A percentile compares a stretch with the other conserved stretches of the same genome.
Conservation (phyloP, 1,140 invertebrate genomes). For the Drosophila biarmipes region DNA sequence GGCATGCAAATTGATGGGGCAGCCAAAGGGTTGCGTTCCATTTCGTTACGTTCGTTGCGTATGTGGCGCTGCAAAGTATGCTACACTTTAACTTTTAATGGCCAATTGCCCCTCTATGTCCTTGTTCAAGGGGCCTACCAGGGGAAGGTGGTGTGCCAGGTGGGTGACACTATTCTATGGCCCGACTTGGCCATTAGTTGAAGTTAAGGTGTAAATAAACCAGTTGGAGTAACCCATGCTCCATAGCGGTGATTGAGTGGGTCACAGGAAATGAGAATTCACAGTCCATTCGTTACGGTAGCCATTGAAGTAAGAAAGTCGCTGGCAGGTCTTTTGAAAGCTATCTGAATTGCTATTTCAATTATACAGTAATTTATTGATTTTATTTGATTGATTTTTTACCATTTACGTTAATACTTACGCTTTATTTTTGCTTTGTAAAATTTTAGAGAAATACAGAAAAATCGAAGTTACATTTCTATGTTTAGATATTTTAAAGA, state of each 20-base stretch:
- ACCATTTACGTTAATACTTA: no score
- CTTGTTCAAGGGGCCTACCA: no score
- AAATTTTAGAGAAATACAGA: no score
- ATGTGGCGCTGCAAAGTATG: slow-evolving; percentile 56
- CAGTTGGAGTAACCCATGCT: slow-evolving; percentile 20
- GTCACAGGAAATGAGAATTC: slow-evolving; percentile 28
- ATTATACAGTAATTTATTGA: no score
- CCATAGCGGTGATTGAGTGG: slow-evolving; percentile 20
- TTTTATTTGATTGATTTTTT: background rate
- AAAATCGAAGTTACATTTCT: no score
- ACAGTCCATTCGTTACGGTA: slow-evolving; percentile 23
- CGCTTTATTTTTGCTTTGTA: no score
- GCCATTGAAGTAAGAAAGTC: slow-evolving; percentile 15
- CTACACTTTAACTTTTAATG: slow-evolving; percentile 75
- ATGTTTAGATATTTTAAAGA: background rate
- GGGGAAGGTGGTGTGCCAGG: background rate
- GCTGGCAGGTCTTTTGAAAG: no score
- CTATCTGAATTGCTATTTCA: no score
- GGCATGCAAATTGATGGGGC: slow-evolving; percentile 76
- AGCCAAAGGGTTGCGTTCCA: slow-evolving; percentile 42
- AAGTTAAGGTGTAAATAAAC: slow-evolving; percentile 53
- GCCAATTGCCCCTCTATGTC: slow-evolving; percentile 40
- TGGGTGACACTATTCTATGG: slow-evolving; percentile 30
- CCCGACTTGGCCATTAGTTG: slow-evolving; percentile 68
- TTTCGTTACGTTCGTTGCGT: slow-evolving; percentile 49